phyloP scores from a whole-genome alignment of 2,797 vertebrate species.

The Epinephelus coioides region DNA sequence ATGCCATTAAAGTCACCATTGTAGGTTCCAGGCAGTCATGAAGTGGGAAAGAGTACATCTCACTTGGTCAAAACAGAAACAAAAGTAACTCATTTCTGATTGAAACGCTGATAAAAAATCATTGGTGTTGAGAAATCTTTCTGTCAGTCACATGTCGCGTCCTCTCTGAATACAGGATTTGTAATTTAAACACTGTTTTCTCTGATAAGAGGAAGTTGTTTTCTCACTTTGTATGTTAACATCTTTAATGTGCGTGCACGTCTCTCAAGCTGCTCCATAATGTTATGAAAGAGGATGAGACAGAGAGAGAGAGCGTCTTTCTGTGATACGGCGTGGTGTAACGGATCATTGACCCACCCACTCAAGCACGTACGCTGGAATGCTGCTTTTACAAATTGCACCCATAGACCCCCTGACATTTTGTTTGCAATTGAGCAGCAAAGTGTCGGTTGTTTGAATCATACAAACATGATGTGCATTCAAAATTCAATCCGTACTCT shows the following conservation, averaged over 20 bases:
- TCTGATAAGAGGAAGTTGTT: conserved; percentile 53
- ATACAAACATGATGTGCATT: conserved; percentile 65
- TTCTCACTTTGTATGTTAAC: conserved; percentile 49
- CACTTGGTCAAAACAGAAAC: conserved; percentile 62
- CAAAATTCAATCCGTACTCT: conserved; percentile 54
- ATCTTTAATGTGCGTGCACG: conserved; percentile 50
- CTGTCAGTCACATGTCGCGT: neutral
- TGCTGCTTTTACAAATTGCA: conserved; percentile 79
- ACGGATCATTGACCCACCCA: conserved; percentile 79
- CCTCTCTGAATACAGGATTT: conserved; percentile 23
- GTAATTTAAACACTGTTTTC: conserved; percentile 38
- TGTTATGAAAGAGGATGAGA: conserved; percentile 59
- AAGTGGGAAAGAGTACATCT: conserved; percentile 47
- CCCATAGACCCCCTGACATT: conserved; percentile 73
- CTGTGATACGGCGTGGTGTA: conserved; percentile 58
- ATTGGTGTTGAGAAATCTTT: conserved; percentile 34
- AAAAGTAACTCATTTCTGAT: conserved; percentile 3
- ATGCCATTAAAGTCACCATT: conserved; percentile 69
- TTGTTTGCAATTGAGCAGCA: conserved; percentile 73
- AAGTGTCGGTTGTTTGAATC: conserved; percentile 70
- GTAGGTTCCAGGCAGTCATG: conserved; percentile 40
- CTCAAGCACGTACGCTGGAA: conserved; percentile 72
- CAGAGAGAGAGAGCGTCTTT: conserved; percentile 32
- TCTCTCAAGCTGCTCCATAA: conserved; percentile 51
- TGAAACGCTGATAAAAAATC: conserved; percentile 19